These are phyloP conservation scores for Ferrisia virgata DNA, from an alignment of 2,888 invertebrate genomes.

Conservation along the genomic window DNA sequence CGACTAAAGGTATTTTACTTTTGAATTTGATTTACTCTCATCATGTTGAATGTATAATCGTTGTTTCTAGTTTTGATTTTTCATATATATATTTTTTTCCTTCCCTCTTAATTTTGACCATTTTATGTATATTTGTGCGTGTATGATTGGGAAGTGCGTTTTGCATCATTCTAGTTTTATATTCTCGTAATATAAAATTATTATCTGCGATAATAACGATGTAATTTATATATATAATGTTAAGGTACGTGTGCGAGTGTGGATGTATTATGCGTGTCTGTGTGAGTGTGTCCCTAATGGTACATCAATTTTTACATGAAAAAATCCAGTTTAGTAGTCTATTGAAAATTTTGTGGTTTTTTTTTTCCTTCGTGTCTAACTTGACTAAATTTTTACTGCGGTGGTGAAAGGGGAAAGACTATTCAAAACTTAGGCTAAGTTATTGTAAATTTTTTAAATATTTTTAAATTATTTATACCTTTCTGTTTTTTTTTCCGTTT, in stretches of 20 bases:
- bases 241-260: neutral
- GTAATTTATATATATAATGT: neutral
- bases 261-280: neutral
- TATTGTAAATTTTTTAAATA: conserved; percentile 46
- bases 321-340: neutral
- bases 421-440: conserved; percentile 40
- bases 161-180: neutral
- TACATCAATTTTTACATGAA: neutral
- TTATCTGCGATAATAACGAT: conserved; percentile 14
- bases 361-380: neutral
- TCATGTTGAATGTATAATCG: conserved; percentile 4
- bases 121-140: neutral
- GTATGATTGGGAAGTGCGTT: neutral
- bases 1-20: neutral
- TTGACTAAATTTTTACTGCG: neutral
- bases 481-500: conserved; percentile 45
- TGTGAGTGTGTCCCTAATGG: neutral
- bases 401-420: conserved; percentile 38
- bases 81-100: neutral
- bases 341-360: neutral
- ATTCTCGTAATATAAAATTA: neutral
- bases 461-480: conserved; percentile 46
- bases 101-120: neutral
- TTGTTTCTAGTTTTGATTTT: neutral
- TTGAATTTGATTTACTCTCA: neutral